Evolutionary conservation across 2,113 vertebrate species (phyloP).

Genomic region (Rhineura floridana): DNA sequence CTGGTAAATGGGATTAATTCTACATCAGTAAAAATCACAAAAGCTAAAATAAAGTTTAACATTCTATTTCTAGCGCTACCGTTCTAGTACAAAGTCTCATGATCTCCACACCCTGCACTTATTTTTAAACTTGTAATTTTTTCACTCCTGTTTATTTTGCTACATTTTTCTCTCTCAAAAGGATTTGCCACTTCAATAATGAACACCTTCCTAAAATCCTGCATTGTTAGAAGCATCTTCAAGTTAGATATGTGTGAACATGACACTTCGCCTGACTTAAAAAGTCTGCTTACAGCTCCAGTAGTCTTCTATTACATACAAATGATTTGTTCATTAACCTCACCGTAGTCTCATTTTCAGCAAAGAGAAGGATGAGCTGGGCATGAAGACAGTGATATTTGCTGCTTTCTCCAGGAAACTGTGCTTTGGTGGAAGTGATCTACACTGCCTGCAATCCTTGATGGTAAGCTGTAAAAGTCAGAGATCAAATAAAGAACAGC

Average conservation of each 20-base stretch:
- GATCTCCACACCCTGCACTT: constrained; percentile 51
- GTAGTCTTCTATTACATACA: constrained; percentile 22
- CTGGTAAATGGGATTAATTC: constrained; percentile 23
- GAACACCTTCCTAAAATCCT: constrained; percentile 45
- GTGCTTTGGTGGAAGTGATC: neutral
- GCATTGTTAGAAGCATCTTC: constrained; percentile 48
- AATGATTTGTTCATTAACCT: neutral
- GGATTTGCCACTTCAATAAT: constrained; percentile 41
- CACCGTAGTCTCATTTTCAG: constrained; percentile 10
- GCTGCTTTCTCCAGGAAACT: neutral
- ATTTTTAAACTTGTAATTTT: constrained; percentile 65
- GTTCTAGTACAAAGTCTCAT: constrained; percentile 35
- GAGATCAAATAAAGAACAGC: neutral
- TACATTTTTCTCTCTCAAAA: constrained; percentile 38
- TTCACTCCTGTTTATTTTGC: constrained; percentile 47
- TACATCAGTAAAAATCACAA: constrained; percentile 27
- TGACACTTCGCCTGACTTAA: constrained; percentile 31
- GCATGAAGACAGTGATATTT: neutral
- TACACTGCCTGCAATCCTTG: neutral
- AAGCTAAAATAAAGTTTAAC: constrained; percentile 26
- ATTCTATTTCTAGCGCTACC: constrained; percentile 22
- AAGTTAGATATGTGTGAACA: constrained; percentile 57
- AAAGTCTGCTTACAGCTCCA: constrained; percentile 54
- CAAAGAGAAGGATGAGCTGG: neutral
- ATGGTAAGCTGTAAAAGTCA: neutral